A percentile compares a stretch with the other conserved stretches of the same genome.
phyloP scores from a whole-genome alignment of 2,797 vertebrate genomes.

The Silurus lanzhouensis region DNA sequence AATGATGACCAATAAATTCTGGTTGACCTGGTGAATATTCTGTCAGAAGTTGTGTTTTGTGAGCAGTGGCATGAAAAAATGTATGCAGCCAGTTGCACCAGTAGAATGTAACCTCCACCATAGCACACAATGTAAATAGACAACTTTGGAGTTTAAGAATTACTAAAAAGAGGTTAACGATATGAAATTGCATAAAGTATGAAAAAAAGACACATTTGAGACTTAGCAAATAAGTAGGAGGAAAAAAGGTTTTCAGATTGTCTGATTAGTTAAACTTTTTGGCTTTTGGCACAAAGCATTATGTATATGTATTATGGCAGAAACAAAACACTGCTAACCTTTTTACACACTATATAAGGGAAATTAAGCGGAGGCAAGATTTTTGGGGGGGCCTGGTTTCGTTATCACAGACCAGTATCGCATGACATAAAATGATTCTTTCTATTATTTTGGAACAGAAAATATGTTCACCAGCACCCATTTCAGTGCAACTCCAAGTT shows the following conservation, averaged over 20 bases:
- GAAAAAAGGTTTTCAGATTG: neutral
- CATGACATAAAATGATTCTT: neutral
- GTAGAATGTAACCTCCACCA: neutral
- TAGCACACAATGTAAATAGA: neutral
- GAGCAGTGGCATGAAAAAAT: neutral
- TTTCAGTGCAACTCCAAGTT: neutral
- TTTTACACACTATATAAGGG: neutral
- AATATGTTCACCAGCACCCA: neutral
- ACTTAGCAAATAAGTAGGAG: neutral
- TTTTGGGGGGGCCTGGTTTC: neutral
- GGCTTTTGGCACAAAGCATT: neutral
- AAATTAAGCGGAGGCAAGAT: no score
- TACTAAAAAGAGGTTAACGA: neutral
- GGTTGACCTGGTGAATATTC: neutral
- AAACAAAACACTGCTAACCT: neutral
- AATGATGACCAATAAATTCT: neutral
- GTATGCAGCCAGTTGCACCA: neutral
- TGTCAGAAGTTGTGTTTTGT: neutral
- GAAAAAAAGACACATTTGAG: neutral
- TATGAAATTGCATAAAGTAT: neutral
- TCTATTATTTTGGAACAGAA: neutral
- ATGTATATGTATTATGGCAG: no score
- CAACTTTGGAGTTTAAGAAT: neutral
- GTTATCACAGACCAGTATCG: neutral
- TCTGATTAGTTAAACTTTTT: neutral